Evolutionary conservation across 2,888 invertebrate genomes (phyloP), one percentile per base, ranked within the genome.

Genomic region (Tromatobia lineatoria): DNA sequence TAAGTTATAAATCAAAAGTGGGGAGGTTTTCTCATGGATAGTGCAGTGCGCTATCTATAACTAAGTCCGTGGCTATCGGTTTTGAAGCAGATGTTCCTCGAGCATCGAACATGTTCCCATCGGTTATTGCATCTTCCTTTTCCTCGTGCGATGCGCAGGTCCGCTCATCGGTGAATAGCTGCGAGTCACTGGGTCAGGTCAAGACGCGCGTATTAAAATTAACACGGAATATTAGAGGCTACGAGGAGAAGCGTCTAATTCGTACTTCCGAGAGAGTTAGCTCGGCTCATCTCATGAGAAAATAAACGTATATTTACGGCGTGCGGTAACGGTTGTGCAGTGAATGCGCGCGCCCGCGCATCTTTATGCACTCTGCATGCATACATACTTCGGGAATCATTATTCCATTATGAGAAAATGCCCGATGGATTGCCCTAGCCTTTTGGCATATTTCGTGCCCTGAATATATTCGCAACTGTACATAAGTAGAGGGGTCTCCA

Each of bases 1-100:
- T 88, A 87, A 89, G 86, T 87, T 85, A 89, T 89, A 89, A 88
- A 88, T 87, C 87, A 88, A 83, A 64, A 81, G 75, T 75, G 78
- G 76, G 67, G 86, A 86, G 84, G 71, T 71, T 85, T 88, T 87
- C 86, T 85, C 87, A 87, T 87, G 82, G 85, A 83, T 76, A 61
- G 74, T 84, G 79, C 50, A 86, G 81, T 79, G 77, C 85, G 25
- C 61, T 75, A 76, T 83, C 73, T 50, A 77, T 77, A 77, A 78
- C 76, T 61, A 64, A 25, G 79, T 45, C 34, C 71, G 29, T 66
- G 78, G 74, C 47, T 61, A 81, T 81, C 77, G 70, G 50, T 70
- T 67, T 10, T 57, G 45, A 70, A 71, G 78, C 84, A 80, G 80
- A 80, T 84, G 84, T 80, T 80, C 61, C 42, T 20, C 45, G 69